phyloP scores from a whole-genome alignment of 2,113 vertebrate species.

The Myiagra hebetior region DNA sequence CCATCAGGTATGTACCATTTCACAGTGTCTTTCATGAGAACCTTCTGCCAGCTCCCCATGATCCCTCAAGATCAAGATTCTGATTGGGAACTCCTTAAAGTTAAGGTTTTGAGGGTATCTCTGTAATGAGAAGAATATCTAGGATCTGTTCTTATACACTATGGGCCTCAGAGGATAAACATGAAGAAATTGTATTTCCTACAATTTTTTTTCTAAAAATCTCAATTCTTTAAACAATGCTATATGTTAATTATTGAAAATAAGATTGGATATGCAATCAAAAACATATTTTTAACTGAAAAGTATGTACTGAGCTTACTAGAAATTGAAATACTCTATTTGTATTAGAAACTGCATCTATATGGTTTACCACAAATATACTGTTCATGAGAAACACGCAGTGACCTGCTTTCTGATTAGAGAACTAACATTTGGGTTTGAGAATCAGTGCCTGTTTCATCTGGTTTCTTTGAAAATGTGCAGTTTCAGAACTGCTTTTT shows the following conservation, averaged over 20 bases:
- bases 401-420: neutral
- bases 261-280: neutral
- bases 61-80: neutral
- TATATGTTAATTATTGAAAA: neutral
- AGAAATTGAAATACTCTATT: neutral
- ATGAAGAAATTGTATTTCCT: neutral
- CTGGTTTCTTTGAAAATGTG: neutral
- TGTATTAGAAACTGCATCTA: neutral
- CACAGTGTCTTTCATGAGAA: neutral
- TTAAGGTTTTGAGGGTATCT: neutral
- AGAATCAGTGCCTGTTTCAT: neutral
- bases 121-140: neutral
- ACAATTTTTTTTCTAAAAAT: neutral
- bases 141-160: neutral
- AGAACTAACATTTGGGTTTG: neutral
- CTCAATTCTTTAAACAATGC: neutral
- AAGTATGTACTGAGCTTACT: neutral
- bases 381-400: neutral
- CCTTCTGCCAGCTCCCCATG: neutral
- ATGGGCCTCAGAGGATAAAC: neutral
- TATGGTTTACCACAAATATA: neutral
- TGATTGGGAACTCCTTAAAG: neutral
- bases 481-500: slow-evolving; percentile 12
- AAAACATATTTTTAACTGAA: neutral
- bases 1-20: neutral